Evolutionary conservation across 2,888 invertebrate genomes (phyloP).

Genomic region (Zhengitettix transpicula): DNA sequence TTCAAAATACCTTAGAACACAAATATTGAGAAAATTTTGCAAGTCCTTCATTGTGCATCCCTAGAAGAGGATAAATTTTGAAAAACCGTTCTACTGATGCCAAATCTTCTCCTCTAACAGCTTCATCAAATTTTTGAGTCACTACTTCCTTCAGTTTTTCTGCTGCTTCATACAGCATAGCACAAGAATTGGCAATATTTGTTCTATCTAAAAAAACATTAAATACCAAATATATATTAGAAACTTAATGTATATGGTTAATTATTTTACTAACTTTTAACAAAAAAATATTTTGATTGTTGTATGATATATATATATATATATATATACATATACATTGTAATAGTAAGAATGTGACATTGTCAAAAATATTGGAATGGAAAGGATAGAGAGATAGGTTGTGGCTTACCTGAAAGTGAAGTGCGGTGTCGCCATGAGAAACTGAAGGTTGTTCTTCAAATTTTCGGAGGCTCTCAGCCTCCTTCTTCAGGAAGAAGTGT

Average conservation of each 20-base stretch:
- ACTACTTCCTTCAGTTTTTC: slow-evolving; percentile 52
- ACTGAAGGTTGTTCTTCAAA: no score
- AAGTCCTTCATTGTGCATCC: slow-evolving; percentile 79
- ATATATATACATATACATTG: no score
- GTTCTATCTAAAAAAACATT: slow-evolving; percentile 31
- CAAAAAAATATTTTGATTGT: no score
- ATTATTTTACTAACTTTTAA: background rate
- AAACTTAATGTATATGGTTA: background rate
- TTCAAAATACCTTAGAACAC: slow-evolving; percentile 47
- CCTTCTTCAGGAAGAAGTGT: no score
- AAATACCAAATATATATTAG: background rate
- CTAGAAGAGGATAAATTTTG: slow-evolving; percentile 89
- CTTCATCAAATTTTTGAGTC: slow-evolving; percentile 73
- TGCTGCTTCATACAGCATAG: slow-evolving; percentile 58
- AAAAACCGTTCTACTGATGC: slow-evolving; percentile 88
- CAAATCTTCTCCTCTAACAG: slow-evolving; percentile 72
- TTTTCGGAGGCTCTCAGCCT: no score
- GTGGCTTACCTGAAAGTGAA: no score
- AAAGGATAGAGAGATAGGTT: no score
- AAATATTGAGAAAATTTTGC: slow-evolving; percentile 75
- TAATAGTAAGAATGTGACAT: no score
- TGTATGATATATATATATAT: no score
- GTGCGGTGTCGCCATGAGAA: no score
- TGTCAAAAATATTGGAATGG: no score
- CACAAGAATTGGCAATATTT: slow-evolving; percentile 53